These are phyloP conservation scores for Lonchura striata DNA, from an alignment of 2,113 vertebrate genomes.

Conservation along the genomic window DNA sequence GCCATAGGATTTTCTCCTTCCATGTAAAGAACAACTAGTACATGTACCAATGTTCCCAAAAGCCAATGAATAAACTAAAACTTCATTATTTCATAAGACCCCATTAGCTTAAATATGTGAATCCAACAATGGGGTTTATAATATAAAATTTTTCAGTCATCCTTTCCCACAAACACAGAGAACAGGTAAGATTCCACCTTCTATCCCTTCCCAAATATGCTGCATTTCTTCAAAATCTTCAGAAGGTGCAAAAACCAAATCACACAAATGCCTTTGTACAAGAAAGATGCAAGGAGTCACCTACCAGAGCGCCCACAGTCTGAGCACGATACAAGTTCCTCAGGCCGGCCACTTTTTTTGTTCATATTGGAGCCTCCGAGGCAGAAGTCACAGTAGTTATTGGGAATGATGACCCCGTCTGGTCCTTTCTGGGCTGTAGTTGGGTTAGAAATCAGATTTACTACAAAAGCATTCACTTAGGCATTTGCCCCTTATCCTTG, in stretches of 20 bases:
- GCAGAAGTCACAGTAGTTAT: constrained; percentile 97
- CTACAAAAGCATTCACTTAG: neutral
- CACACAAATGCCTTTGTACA: neutral
- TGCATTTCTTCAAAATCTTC: constrained; percentile 5
- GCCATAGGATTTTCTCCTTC: neutral
- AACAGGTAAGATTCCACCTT: neutral
- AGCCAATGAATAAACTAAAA: constrained; percentile 14
- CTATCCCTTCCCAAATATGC: neutral
- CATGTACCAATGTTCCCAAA: neutral
- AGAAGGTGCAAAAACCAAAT: neutral
- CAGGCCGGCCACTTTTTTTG: constrained; percentile 90
- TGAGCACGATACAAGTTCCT: constrained; percentile 92
- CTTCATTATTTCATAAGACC: neutral
- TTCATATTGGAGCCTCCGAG: constrained; percentile 90
- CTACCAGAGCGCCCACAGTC: constrained; percentile 92
- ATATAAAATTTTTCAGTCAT: neutral
- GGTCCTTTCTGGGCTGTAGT: constrained; percentile 89
- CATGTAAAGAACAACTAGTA: constrained; percentile 8
- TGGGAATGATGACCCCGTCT: constrained; percentile 87
- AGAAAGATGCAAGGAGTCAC: constrained; percentile 65
- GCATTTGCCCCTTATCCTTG: neutral
- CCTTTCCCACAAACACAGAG: constrained; percentile 23
- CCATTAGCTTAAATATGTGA: constrained; percentile 14
- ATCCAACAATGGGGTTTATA: neutral
- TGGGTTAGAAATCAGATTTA: constrained; percentile 40